phyloP scores from a whole-genome alignment of 2,113 vertebrate species.

The Muntiacus muntjak region DNA sequence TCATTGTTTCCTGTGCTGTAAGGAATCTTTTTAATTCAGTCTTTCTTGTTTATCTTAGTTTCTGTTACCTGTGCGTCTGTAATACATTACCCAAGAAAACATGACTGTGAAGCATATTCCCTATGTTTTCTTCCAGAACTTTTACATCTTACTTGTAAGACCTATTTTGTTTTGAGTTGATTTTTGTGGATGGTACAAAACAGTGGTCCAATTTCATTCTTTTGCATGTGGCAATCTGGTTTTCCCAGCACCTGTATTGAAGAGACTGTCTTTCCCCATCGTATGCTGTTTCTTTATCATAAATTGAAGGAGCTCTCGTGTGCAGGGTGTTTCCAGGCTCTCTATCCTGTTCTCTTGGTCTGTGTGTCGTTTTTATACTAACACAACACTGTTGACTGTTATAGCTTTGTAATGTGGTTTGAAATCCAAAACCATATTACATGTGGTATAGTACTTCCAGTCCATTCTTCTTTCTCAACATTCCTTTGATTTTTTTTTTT shows the following conservation, averaged over 20 bases:
- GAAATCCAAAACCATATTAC: neutral
- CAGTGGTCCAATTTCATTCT: too few relatives aligned
- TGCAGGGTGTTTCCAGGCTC: too few relatives aligned
- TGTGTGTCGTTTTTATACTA: neutral
- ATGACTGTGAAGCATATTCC: neutral
- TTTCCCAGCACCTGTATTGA: too few relatives aligned
- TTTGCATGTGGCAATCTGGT: too few relatives aligned
- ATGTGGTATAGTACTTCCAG: neutral
- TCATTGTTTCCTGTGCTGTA: neutral
- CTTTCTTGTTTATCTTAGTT: neutral
- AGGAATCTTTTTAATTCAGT: neutral
- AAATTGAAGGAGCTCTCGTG: too few relatives aligned
- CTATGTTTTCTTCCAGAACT: neutral
- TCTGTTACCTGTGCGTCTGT: neutral
- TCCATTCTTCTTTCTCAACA: neutral
- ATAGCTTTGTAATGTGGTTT: neutral
- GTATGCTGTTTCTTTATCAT: too few relatives aligned
- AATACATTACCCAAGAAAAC: neutral
- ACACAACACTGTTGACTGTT: neutral
- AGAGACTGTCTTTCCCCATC: too few relatives aligned
- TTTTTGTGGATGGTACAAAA: too few relatives aligned
- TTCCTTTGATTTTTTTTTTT: neutral
- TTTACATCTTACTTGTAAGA: neutral
- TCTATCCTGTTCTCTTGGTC: neutral
- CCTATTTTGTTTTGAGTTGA: too few relatives aligned